These are phyloP conservation scores for Eubasilissa splendida DNA, from an alignment of 2,888 invertebrate genomes.

Conservation along the genomic window DNA sequence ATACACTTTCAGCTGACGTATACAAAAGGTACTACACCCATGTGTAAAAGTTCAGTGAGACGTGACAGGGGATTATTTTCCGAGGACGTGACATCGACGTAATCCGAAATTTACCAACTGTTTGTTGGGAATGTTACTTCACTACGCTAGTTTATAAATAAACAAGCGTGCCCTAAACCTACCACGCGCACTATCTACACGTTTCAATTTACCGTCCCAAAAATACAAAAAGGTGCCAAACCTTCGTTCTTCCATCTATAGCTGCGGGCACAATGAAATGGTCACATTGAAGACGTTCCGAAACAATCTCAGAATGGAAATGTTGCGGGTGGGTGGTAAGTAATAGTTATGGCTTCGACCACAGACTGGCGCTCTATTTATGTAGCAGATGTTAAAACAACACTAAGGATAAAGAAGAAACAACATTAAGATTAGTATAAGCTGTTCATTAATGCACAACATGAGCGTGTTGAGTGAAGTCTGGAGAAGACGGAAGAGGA, in stretches of 20 bases:
- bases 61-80: slow-evolving; percentile 19
- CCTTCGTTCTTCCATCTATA: not conserved
- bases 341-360: slow-evolving; percentile 31
- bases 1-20: not conserved
- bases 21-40: not conserved
- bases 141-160: slow-evolving; percentile 18
- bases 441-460: slow-evolving; percentile 40
- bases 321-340: slow-evolving; percentile 22
- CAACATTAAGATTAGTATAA: slow-evolving; percentile 37
- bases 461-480: slow-evolving; percentile 14
- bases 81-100: slow-evolving; percentile 16
- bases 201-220: not conserved
- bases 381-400: slow-evolving; percentile 29
- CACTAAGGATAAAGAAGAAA: slow-evolving; percentile 25
- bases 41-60: slow-evolving; percentile 15
- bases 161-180: slow-evolving; percentile 9
- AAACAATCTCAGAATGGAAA: not conserved
- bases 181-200: not conserved
- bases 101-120: slow-evolving; percentile 30
- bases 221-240: not conserved
- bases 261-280: not conserved
- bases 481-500: slow-evolving; percentile 11
- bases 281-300: not conserved
- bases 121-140: slow-evolving; percentile 13
- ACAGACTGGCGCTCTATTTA: slow-evolving; percentile 12